These are phyloP conservation scores for Chloroceryle amazona DNA, from an alignment of 2,797 vertebrate species.

Conservation along the genomic window DNA sequence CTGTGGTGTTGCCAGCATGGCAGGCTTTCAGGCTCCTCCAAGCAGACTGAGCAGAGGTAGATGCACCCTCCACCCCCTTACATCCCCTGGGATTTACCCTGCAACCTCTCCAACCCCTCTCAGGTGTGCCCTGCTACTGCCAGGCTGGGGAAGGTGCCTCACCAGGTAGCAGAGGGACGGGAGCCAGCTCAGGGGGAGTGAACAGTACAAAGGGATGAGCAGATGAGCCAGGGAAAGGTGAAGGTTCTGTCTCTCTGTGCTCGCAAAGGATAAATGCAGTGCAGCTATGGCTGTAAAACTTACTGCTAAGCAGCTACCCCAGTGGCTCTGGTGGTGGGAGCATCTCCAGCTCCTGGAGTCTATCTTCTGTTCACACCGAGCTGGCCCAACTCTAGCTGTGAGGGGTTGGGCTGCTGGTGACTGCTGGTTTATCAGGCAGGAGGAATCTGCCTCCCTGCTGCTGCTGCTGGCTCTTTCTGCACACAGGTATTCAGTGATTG, in stretches of 20 bases:
- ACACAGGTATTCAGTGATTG: accelerated
- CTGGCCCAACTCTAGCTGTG: background rate
- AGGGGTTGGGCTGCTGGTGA: background rate
- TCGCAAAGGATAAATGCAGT: background rate
- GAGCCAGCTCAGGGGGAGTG: background rate
- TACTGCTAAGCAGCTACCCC: background rate
- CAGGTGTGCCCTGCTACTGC: background rate
- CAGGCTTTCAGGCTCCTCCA: background rate
- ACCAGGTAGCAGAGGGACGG: background rate
- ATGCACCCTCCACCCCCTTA: too few relatives aligned
- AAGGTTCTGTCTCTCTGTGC: background rate
- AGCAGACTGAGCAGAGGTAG: too few relatives aligned
- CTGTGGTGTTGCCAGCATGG: background rate
- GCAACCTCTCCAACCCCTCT: background rate
- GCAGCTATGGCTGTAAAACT: background rate
- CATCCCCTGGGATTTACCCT: background rate
- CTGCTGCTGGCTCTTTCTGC: background rate
- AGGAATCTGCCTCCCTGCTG: background rate
- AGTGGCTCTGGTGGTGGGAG: background rate
- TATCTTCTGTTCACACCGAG: background rate
- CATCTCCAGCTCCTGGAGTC: background rate
- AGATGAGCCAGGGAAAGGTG: background rate
- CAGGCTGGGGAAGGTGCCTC: background rate
- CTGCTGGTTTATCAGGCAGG: background rate
- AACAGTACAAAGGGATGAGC: too few relatives aligned